Evolutionary conservation across 2,113 vertebrate species (phyloP).

Genomic region (Gulo gulo): DNA sequence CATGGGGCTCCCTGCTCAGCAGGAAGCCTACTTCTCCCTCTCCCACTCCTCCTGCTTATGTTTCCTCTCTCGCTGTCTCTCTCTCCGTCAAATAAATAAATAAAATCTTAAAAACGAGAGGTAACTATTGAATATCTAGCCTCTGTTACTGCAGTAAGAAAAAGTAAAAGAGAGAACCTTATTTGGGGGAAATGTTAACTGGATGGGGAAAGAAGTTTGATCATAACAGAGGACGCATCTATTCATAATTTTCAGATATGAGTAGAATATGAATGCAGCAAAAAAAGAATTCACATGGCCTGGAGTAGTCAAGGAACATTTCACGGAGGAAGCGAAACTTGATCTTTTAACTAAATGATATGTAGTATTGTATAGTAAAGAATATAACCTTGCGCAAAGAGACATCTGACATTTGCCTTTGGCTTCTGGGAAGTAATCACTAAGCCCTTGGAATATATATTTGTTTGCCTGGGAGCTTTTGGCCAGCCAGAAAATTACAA

Average conservation of each 20-base stretch:
- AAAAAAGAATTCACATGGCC: not conserved
- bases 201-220: not conserved
- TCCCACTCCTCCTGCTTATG: no score
- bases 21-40: no score
- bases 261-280: not conserved
- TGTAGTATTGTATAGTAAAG: not conserved
- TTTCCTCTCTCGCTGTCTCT: no score
- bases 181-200: not conserved
- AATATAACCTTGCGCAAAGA: not conserved
- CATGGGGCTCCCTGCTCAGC: no score
- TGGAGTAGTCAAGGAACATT: not conserved
- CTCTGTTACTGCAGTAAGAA: not conserved
- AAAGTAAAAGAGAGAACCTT: not conserved
- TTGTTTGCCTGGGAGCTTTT: not conserved
- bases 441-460: not conserved
- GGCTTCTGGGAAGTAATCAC: not conserved
- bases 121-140: not conserved
- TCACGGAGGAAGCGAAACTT: not conserved
- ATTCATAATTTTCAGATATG: not conserved
- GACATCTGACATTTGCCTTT: not conserved
- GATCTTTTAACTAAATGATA: not conserved
- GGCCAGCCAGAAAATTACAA: not conserved
- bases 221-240: not conserved
- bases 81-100: no score
- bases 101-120: not conserved